Conservation (phyloP, 2,113 vertebrate species). For the Fulmarus glacialis region DNA sequence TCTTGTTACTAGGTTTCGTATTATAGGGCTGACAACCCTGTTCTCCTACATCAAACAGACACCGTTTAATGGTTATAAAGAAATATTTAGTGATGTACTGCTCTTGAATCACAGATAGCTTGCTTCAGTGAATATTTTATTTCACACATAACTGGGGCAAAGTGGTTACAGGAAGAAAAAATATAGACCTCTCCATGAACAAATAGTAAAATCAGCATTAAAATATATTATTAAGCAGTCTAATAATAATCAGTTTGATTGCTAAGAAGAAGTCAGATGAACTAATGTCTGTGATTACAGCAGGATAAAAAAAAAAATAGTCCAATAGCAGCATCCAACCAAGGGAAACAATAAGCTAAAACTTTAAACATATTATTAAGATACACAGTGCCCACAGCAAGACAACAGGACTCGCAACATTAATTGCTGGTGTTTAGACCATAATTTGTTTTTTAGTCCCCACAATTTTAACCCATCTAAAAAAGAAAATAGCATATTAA, state of each 20-base stretch:
- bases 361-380: constrained; percentile 65
- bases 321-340: constrained; percentile 41
- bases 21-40: neutral
- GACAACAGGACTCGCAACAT: neutral
- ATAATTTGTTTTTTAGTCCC: neutral
- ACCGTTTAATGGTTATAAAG: neutral
- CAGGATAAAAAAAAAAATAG: neutral
- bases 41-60: neutral
- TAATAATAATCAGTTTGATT: constrained; percentile 63
- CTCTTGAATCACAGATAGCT: neutral
- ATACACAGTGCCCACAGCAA: constrained; percentile 30
- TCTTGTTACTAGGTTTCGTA: neutral
- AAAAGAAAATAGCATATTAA: neutral
- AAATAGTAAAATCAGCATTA: constrained; percentile 48
- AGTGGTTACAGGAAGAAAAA: constrained; percentile 5
- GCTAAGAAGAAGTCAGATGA: constrained; percentile 41
- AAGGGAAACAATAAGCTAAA: constrained; percentile 54
- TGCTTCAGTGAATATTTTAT: constrained; percentile 14
- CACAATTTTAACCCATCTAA: neutral
- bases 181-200: constrained; percentile 32
- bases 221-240: constrained; percentile 48
- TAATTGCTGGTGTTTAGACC: constrained; percentile 33
- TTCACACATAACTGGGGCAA: constrained; percentile 38
- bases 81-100: neutral
- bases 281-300: constrained; percentile 30